Conservation (phyloP, 1,140 invertebrate genomes). For the Leptinotarsa lineolata region DNA sequence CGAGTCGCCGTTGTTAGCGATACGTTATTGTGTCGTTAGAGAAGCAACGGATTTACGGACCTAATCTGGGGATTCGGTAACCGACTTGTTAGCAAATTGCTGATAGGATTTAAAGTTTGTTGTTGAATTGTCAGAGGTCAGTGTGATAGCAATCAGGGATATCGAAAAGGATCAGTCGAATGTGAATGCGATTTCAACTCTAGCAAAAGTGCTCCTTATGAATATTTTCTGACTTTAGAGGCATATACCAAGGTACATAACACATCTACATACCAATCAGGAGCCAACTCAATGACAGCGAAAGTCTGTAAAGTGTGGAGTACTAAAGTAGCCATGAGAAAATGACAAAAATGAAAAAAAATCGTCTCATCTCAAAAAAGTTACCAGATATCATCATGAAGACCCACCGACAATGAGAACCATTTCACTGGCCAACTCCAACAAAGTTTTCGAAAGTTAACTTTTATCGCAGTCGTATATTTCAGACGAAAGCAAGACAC, state of each 20-base stretch:
- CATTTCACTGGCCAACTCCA: too few species aligned
- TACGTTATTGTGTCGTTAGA: conserved; percentile 41
- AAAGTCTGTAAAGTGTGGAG: too few species aligned
- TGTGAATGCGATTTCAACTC: not conserved
- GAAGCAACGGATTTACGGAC: conserved; percentile 35
- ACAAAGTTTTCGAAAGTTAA: too few species aligned
- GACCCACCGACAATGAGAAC: too few species aligned
- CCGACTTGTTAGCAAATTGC: conserved; percentile 35
- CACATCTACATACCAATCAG: too few species aligned
- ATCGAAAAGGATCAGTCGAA: not conserved
- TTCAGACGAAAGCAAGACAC: not conserved
- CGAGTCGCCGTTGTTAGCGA: conserved; percentile 37
- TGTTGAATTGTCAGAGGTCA: not conserved
- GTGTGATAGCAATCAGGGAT: not conserved
- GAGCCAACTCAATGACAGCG: too few species aligned
- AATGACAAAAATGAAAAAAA: too few species aligned
- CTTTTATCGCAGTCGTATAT: not conserved
- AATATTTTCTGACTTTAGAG: too few species aligned
- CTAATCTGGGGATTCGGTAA: conserved; percentile 40
- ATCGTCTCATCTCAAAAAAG: too few species aligned
- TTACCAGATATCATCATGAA: not conserved
- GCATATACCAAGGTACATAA: too few species aligned
- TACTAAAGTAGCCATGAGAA: too few species aligned
- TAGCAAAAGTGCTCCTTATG: not conserved
- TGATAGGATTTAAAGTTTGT: conserved; percentile 5